Evolutionary conservation across 2,113 vertebrate genomes (phyloP).

Genomic region (Sula dactylatra): DNA sequence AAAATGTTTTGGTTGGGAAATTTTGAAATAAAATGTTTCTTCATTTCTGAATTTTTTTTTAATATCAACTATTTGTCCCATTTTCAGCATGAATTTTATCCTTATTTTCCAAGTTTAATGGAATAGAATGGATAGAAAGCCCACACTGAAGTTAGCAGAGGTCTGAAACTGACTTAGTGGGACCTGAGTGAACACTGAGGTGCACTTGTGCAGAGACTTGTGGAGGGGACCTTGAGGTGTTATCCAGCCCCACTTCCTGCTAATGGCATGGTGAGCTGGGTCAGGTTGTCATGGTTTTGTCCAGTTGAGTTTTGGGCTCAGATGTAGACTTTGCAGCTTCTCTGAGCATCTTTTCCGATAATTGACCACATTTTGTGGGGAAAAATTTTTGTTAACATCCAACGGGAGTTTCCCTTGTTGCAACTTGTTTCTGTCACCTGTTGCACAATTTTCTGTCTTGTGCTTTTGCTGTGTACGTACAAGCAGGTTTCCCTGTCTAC

Average conservation of each 20-base stretch:
- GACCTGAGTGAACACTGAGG: background rate
- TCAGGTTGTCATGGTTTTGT: background rate
- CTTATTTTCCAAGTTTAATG: background rate
- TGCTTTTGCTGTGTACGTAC: fast-evolving
- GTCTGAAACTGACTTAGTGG: background rate
- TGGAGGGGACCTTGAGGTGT: background rate
- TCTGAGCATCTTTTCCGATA: background rate
- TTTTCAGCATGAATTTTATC: background rate
- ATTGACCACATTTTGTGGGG: background rate
- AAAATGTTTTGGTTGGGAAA: background rate
- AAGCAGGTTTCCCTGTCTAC: background rate
- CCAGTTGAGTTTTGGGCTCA: background rate
- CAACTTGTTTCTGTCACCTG: background rate
- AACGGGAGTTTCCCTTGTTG: background rate
- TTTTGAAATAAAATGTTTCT: background rate
- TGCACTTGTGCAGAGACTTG: background rate
- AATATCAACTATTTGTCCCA: background rate
- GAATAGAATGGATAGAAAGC: background rate
- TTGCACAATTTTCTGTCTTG: background rate
- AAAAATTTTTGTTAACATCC: background rate
- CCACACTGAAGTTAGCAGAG: background rate
- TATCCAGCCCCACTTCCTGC: background rate
- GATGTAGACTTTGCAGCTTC: background rate
- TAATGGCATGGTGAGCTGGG: background rate
- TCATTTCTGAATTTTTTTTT: background rate